Evolutionary conservation across 2,888 invertebrate genomes (phyloP).

Genomic region (Himalopsyche tibetana): DNA sequence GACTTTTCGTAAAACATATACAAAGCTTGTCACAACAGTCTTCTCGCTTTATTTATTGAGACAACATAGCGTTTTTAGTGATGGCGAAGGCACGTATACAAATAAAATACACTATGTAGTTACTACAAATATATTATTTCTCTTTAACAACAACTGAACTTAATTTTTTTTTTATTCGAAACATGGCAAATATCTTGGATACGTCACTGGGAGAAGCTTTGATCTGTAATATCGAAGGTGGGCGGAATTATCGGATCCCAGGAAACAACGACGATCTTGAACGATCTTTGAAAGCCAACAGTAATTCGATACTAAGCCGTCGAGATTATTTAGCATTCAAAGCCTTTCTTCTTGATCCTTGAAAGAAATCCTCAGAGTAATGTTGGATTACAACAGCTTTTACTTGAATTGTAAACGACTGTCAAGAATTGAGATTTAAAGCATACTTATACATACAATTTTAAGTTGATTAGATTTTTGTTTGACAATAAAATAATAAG

Average conservation of each 20-base stretch:
- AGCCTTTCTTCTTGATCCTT: constrained; percentile 29
- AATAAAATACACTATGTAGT: too few relatives aligned
- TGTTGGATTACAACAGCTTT: constrained; percentile 28
- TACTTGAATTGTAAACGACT: constrained; percentile 13
- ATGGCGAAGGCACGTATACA: too few relatives aligned
- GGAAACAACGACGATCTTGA: constrained; percentile 37
- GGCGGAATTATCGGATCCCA: constrained; percentile 25
- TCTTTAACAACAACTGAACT: too few relatives aligned
- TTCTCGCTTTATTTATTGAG: too few relatives aligned
- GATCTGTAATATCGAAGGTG: constrained; percentile 40
- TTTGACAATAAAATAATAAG: too few relatives aligned
- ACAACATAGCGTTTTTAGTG: too few relatives aligned
- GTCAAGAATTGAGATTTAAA: background rate
- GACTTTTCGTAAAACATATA: too few relatives aligned
- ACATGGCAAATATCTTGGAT: background rate
- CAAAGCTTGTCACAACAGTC: too few relatives aligned
- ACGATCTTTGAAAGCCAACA: constrained; percentile 35
- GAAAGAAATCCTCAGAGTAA: constrained; percentile 32
- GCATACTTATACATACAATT: too few relatives aligned
- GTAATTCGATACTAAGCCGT: constrained; percentile 38
- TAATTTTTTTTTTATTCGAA: too few relatives aligned
- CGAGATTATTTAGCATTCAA: constrained; percentile 43
- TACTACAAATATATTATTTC: too few relatives aligned
- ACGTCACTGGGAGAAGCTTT: constrained; percentile 24
- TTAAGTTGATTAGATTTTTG: too few relatives aligned